Evolutionary conservation across 1,140 invertebrate species (phyloP), one percentile per base, ranked within the genome.

Genomic region (Drosophila auraria): DNA sequence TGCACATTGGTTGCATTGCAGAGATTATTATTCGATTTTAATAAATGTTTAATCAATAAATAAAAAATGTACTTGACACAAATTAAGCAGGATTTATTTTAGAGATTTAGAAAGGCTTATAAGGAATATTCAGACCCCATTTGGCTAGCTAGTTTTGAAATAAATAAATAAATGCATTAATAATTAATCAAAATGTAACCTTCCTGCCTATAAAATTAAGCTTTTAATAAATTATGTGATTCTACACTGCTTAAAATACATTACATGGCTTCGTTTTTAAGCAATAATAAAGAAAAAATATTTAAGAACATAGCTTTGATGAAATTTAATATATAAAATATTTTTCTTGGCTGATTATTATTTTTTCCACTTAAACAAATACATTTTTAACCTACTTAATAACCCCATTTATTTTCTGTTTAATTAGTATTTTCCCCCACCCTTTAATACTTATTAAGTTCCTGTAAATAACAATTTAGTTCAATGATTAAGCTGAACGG

Each of bases 1-100:
- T 53, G 83, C 70, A 87, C 83, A 61, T 76, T 87, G 80, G 66
- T 47, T 38, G 44, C 49, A 42, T 44, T 17, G 45, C 25, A 38
- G 70, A 64, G 38, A 40, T 60, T 58, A 69, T 42, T 33, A 38
- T 27, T 33, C 2, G 6, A 20, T 30, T 62, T 23, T 60, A 25
- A 17, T 12, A 20, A 38, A 30, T 73, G 38, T 38, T 14, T 11
- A 38, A 33, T 53, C 1, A 65, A 58, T 40, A 51, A 3, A 56
- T 44, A 38, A 25, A 44, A 50, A 57, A 27, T 44, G 58, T 30
- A 15, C 11, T 1, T 3, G 6, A 4, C 5, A 49, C 12, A 3
- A 12, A 3, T 44, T 20, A n/a, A 7, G 3, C 3, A 4, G 4
- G 2, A 9, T 17, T 30, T 14, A 15, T 15, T 50, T 50, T 9